phyloP scores from a whole-genome alignment of 1,140 invertebrate genomes.

The Eufriesea mexicana region DNA sequence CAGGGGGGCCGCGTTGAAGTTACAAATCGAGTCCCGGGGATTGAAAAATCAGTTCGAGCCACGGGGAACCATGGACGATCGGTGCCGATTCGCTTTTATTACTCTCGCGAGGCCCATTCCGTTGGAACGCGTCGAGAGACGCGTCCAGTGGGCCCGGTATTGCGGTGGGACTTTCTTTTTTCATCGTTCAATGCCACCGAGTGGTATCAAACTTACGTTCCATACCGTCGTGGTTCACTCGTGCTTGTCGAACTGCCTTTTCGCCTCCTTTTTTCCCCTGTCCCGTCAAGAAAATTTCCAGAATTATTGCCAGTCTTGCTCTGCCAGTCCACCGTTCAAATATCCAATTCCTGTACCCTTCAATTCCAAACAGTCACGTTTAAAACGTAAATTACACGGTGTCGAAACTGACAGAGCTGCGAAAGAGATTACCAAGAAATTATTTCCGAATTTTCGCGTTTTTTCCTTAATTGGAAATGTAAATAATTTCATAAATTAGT shows the following conservation, averaged over 20 bases:
- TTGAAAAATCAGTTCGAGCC: neutral
- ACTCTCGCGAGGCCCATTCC: neutral
- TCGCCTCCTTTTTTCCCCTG: neutral
- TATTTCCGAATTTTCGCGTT: too few relatives aligned
- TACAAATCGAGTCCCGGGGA: constrained; percentile 15
- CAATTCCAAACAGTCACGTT: too few relatives aligned
- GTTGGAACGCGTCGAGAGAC: neutral
- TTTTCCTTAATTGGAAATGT: too few relatives aligned
- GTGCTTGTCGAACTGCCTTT: constrained; percentile 15
- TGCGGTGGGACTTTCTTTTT: constrained; percentile 30
- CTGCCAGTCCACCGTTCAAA: neutral
- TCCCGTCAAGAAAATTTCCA: neutral
- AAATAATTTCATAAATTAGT: too few relatives aligned
- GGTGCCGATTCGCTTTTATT: neutral
- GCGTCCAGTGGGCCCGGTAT: neutral
- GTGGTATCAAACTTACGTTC: neutral
- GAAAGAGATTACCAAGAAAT: too few relatives aligned
- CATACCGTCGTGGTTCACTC: neutral
- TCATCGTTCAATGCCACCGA: neutral
- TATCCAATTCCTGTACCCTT: neutral
- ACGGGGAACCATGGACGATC: neutral
- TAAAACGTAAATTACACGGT: too few relatives aligned
- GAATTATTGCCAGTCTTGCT: neutral
- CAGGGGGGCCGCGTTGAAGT: constrained; percentile 18
- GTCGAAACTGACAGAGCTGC: too few relatives aligned